A percentile compares a stretch with the other conserved stretches of the same genome.
These are phyloP conservation scores for Scolanthus callimorphus DNA, from an alignment of 92 coral and sea anemone genomes.

Conservation along the genomic window DNA sequence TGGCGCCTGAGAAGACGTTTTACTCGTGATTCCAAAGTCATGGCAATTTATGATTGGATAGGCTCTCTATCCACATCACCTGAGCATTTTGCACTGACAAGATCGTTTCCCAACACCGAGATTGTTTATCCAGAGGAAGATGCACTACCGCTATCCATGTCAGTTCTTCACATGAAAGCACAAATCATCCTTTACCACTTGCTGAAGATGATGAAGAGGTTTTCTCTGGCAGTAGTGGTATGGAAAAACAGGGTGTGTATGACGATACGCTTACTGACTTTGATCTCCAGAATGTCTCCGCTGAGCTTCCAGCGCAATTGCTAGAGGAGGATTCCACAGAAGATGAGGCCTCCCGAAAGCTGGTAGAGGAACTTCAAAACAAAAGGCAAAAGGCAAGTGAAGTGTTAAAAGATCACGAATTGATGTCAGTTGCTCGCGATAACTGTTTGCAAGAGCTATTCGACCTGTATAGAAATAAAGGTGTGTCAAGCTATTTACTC, in stretches of 20 bases:
- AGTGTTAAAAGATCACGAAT: no score
- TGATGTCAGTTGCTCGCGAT: constrained; percentile 13
- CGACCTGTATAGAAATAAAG: no score
- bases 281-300: no score
- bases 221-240: no score
- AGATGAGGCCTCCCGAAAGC: constrained; percentile 2
- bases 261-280: no score
- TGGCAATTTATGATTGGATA: constrained; percentile 17
- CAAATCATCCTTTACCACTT: not conserved
- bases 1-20: constrained; percentile 17
- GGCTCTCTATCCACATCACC: constrained; percentile 22
- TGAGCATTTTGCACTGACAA: constrained; percentile 26
- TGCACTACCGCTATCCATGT: not conserved
- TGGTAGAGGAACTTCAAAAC: constrained; percentile 6
- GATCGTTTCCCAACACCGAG: no score
- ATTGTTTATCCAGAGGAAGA: constrained; percentile 4
- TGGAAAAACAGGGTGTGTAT: no score
- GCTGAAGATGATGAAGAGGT: no score
- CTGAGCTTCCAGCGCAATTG: constrained; percentile 20
- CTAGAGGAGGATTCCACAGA: constrained; percentile 12
- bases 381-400: constrained; percentile 7
- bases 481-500: no score
- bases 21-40: constrained; percentile 8
- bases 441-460: constrained; percentile 28
- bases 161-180: not conserved